Evolutionary conservation across 2,797 vertebrate species (phyloP).

Genomic region (Xyrichtys novacula): DNA sequence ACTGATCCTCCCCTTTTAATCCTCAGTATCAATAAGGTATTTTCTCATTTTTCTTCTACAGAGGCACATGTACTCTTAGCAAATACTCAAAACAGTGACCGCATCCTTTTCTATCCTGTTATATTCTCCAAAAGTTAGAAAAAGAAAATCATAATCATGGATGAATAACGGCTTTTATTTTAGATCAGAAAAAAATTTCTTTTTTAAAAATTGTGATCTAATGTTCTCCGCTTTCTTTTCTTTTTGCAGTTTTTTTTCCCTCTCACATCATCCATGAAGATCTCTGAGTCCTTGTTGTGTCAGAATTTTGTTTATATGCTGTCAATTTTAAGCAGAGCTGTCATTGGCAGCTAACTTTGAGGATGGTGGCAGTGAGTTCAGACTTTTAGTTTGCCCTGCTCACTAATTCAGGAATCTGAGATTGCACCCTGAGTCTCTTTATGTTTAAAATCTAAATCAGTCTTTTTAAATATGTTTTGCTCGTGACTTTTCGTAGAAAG

Average conservation of each 20-base stretch:
- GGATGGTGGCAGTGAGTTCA: neutral
- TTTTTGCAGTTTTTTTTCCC: neutral
- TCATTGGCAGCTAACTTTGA: neutral
- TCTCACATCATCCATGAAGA: neutral
- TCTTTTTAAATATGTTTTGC: neutral
- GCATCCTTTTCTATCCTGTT: neutral
- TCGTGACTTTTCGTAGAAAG: slow-evolving; percentile 2
- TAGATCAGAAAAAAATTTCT: neutral
- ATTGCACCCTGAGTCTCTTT: neutral
- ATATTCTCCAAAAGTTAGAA: neutral
- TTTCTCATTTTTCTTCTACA: no score
- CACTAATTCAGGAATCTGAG: slow-evolving; percentile 3
- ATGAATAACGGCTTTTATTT: neutral
- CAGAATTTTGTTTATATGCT: slow-evolving; percentile 2
- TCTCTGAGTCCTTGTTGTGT: neutral
- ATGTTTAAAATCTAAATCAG: neutral
- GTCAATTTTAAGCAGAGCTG: slow-evolving; percentile 1
- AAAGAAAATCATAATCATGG: neutral
- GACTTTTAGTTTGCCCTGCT: neutral
- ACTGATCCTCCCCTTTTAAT: no score
- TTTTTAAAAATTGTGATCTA: slow-evolving; percentile 6
- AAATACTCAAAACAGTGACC: neutral
- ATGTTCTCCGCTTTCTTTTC: neutral
- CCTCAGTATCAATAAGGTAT: no score
- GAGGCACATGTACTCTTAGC: neutral